Percentiles rank a stretch among this genome's conserved stretches.
These are phyloP conservation scores for Streptopelia turtur DNA, from an alignment of 2,797 vertebrate species.

Conservation along the genomic window DNA sequence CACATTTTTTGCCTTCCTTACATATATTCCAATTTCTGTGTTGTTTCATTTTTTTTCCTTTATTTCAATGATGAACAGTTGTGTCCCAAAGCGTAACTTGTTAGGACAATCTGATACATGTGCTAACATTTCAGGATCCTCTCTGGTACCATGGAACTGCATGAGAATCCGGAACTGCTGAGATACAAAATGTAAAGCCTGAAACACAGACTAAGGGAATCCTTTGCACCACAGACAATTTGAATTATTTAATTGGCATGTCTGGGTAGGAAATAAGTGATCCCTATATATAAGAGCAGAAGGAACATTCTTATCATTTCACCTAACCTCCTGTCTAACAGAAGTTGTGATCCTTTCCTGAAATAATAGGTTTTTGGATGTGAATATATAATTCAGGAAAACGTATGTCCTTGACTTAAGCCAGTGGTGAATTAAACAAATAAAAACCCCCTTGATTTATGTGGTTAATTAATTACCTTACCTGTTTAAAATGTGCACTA, in stretches of 20 bases:
- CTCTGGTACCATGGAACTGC: background rate
- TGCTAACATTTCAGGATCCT: background rate
- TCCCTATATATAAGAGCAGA: background rate
- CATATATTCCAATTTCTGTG: background rate
- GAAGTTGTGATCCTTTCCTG: background rate
- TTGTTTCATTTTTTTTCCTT: background rate
- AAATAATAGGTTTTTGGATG: background rate
- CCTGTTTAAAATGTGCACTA: background rate
- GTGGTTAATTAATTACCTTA: background rate
- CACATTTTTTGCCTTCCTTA: background rate
- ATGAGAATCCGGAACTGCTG: background rate
- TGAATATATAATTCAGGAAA: background rate
- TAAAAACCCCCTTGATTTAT: background rate
- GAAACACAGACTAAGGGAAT: background rate
- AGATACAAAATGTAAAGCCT: background rate
- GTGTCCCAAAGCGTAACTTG: background rate
- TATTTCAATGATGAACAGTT: background rate
- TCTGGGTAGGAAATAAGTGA: background rate
- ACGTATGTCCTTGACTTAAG: background rate
- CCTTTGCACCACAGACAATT: background rate
- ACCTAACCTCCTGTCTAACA: background rate
- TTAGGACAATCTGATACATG: background rate
- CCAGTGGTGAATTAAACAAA: background rate
- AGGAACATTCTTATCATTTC: background rate
- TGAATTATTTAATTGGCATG: background rate